Conservation (phyloP, 2,113 vertebrate genomes). For the Ramphastos sulfuratus region DNA sequence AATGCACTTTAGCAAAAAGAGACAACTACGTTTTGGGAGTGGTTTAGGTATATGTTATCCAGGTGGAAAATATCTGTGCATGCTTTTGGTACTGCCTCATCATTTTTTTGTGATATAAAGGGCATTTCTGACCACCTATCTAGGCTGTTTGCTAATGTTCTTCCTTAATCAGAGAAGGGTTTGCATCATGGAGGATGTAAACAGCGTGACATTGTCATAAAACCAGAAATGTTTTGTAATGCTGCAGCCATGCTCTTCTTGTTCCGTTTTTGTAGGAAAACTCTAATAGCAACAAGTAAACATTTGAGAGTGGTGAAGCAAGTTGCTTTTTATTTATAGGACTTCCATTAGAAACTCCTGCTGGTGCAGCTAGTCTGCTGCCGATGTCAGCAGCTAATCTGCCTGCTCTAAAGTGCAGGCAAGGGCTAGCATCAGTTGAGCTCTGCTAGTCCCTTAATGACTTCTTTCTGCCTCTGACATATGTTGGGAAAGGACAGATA, state of each 20-base stretch:
- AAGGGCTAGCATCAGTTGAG: background rate
- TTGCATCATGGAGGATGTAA: background rate
- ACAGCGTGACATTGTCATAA: background rate
- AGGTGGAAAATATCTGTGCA: background rate
- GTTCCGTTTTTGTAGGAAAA: slow-evolving; percentile 17
- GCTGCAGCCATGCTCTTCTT: background rate
- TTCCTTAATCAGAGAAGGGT: background rate
- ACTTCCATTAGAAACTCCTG: background rate
- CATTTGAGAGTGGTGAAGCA: background rate
- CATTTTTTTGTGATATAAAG: background rate
- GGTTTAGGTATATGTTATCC: background rate
- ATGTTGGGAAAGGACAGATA: background rate
- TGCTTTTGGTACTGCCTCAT: background rate
- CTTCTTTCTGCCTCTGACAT: background rate
- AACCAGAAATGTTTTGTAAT: slow-evolving; percentile 4
- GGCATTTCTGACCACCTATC: background rate
- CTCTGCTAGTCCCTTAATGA: background rate
- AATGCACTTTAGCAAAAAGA: background rate
- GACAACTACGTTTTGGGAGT: background rate
- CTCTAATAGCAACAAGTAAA: background rate
- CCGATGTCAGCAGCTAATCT: background rate
- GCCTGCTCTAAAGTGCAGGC: background rate
- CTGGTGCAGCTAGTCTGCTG: background rate
- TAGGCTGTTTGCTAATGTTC: background rate
- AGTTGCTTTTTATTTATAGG: background rate